Evolutionary conservation across 2,797 vertebrate genomes (phyloP).

Genomic region (Sebastes variabilis): DNA sequence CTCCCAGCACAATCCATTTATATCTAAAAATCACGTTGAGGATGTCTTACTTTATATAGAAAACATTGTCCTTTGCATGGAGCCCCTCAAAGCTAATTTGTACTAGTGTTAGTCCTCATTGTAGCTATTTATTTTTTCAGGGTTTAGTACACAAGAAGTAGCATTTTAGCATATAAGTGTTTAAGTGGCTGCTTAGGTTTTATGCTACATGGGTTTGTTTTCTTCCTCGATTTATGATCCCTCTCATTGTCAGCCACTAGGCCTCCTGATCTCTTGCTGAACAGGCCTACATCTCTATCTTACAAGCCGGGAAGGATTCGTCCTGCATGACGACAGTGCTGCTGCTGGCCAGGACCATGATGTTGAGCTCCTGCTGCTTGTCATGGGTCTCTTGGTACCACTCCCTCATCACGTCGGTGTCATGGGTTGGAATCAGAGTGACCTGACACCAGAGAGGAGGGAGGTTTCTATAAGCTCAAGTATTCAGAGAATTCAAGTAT

Average conservation of each 20-base stretch:
- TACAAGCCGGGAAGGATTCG: conserved; percentile 98
- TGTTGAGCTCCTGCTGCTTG: conserved; percentile 97
- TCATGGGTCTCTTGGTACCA: conserved; percentile 99
- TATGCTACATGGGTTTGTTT: conserved; percentile 54
- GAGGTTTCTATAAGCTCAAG: neutral
- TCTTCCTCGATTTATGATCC: conserved; percentile 8
- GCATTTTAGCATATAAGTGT: conserved; percentile 40
- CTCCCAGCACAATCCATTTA: neutral
- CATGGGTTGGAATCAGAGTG: conserved; percentile 96
- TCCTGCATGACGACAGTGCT: conserved; percentile 99
- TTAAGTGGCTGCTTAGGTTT: conserved; percentile 55
- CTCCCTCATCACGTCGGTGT: conserved; percentile 97
- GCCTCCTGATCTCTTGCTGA: neutral
- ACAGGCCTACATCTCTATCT: conserved; percentile 92
- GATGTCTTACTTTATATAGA: conserved; percentile 1
- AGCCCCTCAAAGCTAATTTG: conserved; percentile 22
- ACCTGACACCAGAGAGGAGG: conserved; percentile 81
- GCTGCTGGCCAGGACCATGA: conserved; percentile 99
- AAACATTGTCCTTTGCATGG: neutral
- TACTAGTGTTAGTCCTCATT: conserved; percentile 33
- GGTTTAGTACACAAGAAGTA: conserved; percentile 24
- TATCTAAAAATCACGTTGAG: neutral
- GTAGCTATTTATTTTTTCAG: conserved; percentile 3
- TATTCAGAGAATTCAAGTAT: neutral
- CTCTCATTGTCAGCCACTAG: conserved; percentile 6